Percentiles rank a stretch among this genome's conserved stretches.
Evolutionary conservation across 2,888 invertebrate genomes (phyloP).

Genomic region (Ceratothoa steindachneri): DNA sequence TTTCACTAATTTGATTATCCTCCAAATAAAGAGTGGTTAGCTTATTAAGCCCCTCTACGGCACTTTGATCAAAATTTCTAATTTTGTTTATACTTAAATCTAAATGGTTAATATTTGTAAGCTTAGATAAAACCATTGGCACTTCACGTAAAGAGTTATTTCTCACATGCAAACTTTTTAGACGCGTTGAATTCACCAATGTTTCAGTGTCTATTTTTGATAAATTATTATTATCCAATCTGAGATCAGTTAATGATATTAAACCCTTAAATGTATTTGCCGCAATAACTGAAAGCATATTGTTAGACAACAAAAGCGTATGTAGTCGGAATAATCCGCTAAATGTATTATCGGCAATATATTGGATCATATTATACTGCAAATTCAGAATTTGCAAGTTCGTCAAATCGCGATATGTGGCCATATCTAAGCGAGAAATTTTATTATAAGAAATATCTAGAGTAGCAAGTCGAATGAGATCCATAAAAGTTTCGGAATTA

Average conservation of each 20-base stretch:
- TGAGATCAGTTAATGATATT: constrained; percentile 33
- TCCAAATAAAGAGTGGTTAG: constrained; percentile 71
- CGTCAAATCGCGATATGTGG: constrained; percentile 71
- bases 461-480: constrained; percentile 70
- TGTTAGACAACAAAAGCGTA: constrained; percentile 40
- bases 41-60: constrained; percentile 68
- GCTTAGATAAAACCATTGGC: constrained; percentile 74
- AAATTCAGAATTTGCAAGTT: constrained; percentile 61
- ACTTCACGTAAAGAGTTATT: constrained; percentile 77
- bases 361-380: constrained; percentile 39
- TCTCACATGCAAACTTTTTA: constrained; percentile 81
- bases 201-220: constrained; percentile 40
- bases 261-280: constrained; percentile 34
- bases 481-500: constrained; percentile 71
- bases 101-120: constrained; percentile 74
- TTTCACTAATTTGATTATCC: constrained; percentile 70
- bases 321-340: constrained; percentile 40
- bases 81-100: constrained; percentile 69
- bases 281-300: constrained; percentile 31
- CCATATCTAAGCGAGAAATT: constrained; percentile 69
- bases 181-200: constrained; percentile 59
- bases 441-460: constrained; percentile 84
- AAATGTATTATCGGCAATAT: constrained; percentile 35
- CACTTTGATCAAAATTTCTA: constrained; percentile 70
- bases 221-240: constrained; percentile 39